Conservation (phyloP, 2,113 vertebrate genomes). For the Gobius niger region DNA sequence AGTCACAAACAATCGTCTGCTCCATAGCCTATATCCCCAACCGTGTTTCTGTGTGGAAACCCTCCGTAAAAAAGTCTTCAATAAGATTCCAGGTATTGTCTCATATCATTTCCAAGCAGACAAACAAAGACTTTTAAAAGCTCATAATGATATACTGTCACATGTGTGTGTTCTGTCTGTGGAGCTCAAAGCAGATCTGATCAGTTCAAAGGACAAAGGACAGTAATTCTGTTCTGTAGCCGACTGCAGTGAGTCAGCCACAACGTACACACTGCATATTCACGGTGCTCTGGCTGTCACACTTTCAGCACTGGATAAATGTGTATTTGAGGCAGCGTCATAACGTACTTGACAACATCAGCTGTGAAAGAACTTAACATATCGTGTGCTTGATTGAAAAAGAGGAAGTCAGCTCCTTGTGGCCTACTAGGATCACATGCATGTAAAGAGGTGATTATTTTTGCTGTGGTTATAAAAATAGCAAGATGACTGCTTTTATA, state of each 20-base stretch:
- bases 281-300: constrained; percentile 6
- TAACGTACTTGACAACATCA: background rate
- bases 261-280: constrained; percentile 25
- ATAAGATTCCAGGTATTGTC: background rate
- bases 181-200: constrained; percentile 41
- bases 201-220: constrained; percentile 30
- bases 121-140: constrained; percentile 2
- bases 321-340: background rate
- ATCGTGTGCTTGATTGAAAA: too few species aligned
- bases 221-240: constrained; percentile 37
- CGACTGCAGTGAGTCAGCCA: constrained; percentile 53
- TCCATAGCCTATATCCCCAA: too few species aligned
- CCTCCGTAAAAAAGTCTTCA: background rate
- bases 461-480: too few species aligned
- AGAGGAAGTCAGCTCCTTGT: too few species aligned
- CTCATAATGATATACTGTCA: constrained; percentile 28
- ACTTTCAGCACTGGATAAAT: constrained; percentile 9
- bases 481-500: too few species aligned
- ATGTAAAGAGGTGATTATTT: too few species aligned
- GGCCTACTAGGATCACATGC: too few species aligned
- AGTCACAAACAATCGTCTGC: too few species aligned
- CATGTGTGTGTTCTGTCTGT: background rate
- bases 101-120: background rate
- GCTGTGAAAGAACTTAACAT: too few species aligned
- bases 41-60: background rate